Base-by-base conservation (phyloP, 1,140 invertebrate genomes). In the Nasonia vitripennis region DNA sequence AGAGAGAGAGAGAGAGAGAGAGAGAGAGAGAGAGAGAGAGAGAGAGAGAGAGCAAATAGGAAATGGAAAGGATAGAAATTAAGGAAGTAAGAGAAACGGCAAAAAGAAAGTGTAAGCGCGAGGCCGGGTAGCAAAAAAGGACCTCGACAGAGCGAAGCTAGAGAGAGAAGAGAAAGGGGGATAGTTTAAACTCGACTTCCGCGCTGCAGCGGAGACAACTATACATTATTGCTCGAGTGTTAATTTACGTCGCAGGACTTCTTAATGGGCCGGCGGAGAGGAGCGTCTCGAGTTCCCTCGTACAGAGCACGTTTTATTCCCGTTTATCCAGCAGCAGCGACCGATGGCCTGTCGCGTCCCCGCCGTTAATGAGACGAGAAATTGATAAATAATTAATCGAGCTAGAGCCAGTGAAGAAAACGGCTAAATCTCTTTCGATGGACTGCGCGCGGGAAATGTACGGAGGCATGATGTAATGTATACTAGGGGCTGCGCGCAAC, bases 191-290 rank as follows among this genome's bases (percentile, higher is more conserved):
- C 10, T 70, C 48, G 23, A 78, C 48, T 78, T 78, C 77, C 78
- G 79, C 20, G 34, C 71, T n/a, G 70, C 41, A 48, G 23, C 71
- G 71, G 71, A 75, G 73, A 41, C 41, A 83, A 75, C 70, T 83
- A 75, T 83, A 74, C 71, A 41, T 81, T 83, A 75, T 71, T 83
- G 70, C 81, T 74, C 81, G 70, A 82, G 81, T 82, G 81, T 82
- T 82, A 82, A 82, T 82, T 82, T 75, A 82, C 81, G 81, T 37
- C 27, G 81, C 45, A 20, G 31, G 67, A 45, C 70, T 55, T 75
- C 70, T 82, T 82, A 82, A 82, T 82, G 81, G 81, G 45, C 27
- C 70, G 71, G 81, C 48, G 34, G 27, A 27, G 27, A 4, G 34
- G 34, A 75, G 41, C 51, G 78, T 67, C 48, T 9, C 11, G 14